Base-by-base conservation (phyloP, 2,888 invertebrate genomes). In the Hypercompe scribonia region DNA sequence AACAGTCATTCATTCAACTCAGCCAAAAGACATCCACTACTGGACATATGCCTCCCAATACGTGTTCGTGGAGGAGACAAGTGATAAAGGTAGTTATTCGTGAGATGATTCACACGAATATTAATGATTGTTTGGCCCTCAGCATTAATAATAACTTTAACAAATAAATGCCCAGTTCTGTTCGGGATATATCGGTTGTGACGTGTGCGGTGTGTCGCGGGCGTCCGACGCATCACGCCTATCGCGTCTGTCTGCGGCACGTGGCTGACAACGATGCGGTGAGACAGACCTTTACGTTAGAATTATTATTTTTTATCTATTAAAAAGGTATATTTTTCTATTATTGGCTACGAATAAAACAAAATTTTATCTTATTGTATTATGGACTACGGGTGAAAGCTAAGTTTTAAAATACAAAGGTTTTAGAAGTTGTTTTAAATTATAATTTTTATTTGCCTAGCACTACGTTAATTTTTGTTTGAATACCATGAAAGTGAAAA, bases 211-310 rank as follows among this genome's bases (percentile, higher is more conserved):
- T 66, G 69, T 68, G 65, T 68, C 31, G 68, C 67, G 73, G 66
- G 68, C 77, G 71, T 42, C 61, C 85, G 76, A 88, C 87, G 79
- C 77, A 77, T 81, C 83, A 87, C 89, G 86, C 82, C 77, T 65
- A 67, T 86, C 79, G 78, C 84, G 65, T 75, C 78, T 68, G 87
- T 86, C 86, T 65, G 72, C 70, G 77, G 70, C 88, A 88, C 84
- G 82, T 85, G 81, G 70, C 80, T 81, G 83, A 75, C 11, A 67
- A 10, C 75, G 83, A 78, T 74, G 66, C 68, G 64, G 73, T 82
- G 77, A 74, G 78, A 63, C 46, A 72, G 31, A 74, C 72, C 77
- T 79, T 79, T 72, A 72, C 42, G n/a, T 65, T n/a, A 68, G 15
- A 79, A 70, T 75, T 72, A 71, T 81, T 75, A 75, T 75, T 75